phyloP scores from a whole-genome alignment of 2,888 invertebrate species.

The Andrena marginata region DNA sequence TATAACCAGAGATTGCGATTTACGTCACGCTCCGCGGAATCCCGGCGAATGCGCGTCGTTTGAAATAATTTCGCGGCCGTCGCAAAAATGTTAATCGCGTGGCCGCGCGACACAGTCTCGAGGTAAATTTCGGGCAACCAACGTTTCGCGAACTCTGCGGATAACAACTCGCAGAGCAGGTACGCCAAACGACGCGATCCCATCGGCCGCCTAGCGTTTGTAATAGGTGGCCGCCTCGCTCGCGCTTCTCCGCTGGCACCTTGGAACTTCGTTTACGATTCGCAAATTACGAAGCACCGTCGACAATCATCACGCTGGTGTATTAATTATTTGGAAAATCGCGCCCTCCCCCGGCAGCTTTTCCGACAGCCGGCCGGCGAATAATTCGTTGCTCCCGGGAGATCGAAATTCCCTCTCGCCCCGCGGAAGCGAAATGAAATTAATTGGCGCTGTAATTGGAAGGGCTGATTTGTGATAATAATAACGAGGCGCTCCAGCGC shows the following conservation, averaged over 20 bases:
- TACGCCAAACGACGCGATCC: too few relatives aligned
- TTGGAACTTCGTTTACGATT: conserved; percentile 22
- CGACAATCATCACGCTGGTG: conserved; percentile 15
- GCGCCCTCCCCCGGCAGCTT: conserved; percentile 29
- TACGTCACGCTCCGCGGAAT: conserved; percentile 32
- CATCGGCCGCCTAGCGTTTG: neutral
- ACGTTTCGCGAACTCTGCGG: neutral
- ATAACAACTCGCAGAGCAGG: neutral
- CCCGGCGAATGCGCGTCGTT: conserved; percentile 29
- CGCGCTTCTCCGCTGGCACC: neutral
- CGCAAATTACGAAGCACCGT: neutral
- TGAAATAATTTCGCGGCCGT: conserved; percentile 36
- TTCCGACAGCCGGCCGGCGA: conserved; percentile 32
- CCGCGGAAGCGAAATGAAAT: conserved; percentile 34
- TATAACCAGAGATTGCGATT: conserved; percentile 49
- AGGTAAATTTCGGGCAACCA: conserved; percentile 10
- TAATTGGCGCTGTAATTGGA: conserved; percentile 56
- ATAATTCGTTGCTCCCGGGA: neutral
- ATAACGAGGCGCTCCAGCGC: neutral
- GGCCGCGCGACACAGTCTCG: neutral
- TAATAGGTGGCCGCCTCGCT: neutral
- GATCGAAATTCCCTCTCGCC: conserved; percentile 14
- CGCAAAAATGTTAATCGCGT: conserved; percentile 30
- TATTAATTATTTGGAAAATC: conserved; percentile 53
- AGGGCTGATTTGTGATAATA: conserved; percentile 39